phyloP scores from a whole-genome alignment of 2,888 invertebrate species.

The Drosophila parthenogenetica region DNA sequence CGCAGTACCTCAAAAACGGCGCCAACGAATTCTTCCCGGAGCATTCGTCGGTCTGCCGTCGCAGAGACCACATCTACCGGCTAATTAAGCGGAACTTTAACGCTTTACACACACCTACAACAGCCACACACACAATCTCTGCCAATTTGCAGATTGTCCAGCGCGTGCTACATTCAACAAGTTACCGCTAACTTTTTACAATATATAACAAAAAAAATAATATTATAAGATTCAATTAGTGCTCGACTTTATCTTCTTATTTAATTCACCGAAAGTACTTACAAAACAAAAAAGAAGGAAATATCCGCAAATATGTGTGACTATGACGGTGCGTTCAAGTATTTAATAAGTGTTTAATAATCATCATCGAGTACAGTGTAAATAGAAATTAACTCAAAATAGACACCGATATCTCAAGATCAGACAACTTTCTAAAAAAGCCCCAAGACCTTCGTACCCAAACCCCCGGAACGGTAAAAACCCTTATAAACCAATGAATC shows the following conservation, averaged over 20 bases:
- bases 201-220: constrained; percentile 15
- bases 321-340: constrained; percentile 49
- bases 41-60: constrained; percentile 37
- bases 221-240: constrained; percentile 19
- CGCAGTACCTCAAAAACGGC: constrained; percentile 29
- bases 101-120: constrained; percentile 7
- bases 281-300: not conserved
- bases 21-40: constrained; percentile 1
- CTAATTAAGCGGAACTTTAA: constrained; percentile 17
- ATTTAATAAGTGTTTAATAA: constrained; percentile 28
- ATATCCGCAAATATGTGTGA: constrained; percentile 42
- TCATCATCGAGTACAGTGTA: constrained; percentile 10
- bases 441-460: not conserved
- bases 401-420: not conserved
- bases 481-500: not conserved
- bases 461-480: not conserved
- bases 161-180: constrained; percentile 46
- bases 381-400: constrained; percentile 8
- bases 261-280: constrained; percentile 30
- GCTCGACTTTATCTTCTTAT: constrained; percentile 10
- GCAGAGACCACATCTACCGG: constrained; percentile 36
- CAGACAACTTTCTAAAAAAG: constrained; percentile 6
- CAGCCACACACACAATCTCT: constrained; percentile 12
- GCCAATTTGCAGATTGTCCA: constrained; percentile 22
- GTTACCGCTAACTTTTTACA: constrained; percentile 19